Evolutionary conservation across 1,140 invertebrate genomes (phyloP).

Genomic region (Reticulitermes speratus): DNA sequence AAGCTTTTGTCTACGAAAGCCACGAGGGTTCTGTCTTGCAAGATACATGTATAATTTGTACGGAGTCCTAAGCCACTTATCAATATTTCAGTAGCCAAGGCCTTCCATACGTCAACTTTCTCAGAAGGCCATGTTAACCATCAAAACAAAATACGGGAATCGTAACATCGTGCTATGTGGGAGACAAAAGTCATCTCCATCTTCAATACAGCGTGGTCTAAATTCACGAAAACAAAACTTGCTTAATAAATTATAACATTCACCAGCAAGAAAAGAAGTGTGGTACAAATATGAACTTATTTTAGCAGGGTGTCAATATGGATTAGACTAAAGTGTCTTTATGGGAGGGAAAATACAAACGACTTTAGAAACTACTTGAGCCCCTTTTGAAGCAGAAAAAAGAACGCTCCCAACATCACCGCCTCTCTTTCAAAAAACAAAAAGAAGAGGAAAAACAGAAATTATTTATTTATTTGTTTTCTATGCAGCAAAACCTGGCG

Average conservation of each 20-base stretch:
- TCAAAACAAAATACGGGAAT: neutral
- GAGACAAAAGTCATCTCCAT: neutral
- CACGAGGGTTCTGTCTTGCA: neutral
- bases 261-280: neutral
- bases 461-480: slow-evolving; percentile 20
- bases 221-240: neutral
- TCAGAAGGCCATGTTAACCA: neutral
- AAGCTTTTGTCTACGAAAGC: neutral
- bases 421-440: neutral
- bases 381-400: neutral
- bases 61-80: neutral
- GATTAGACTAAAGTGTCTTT: neutral
- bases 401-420: neutral
- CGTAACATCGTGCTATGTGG: neutral
- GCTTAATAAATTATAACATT: neutral
- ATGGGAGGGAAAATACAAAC: neutral
- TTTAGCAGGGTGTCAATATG: neutral
- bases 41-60: neutral
- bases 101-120: neutral
- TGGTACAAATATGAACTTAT: neutral
- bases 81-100: slow-evolving; percentile 3
- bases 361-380: neutral
- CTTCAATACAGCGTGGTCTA: neutral
- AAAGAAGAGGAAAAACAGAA: neutral
- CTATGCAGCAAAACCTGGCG: neutral